Base-by-base conservation (phyloP, 2,113 vertebrate species). In the Corythoichthys haematopterus region DNA sequence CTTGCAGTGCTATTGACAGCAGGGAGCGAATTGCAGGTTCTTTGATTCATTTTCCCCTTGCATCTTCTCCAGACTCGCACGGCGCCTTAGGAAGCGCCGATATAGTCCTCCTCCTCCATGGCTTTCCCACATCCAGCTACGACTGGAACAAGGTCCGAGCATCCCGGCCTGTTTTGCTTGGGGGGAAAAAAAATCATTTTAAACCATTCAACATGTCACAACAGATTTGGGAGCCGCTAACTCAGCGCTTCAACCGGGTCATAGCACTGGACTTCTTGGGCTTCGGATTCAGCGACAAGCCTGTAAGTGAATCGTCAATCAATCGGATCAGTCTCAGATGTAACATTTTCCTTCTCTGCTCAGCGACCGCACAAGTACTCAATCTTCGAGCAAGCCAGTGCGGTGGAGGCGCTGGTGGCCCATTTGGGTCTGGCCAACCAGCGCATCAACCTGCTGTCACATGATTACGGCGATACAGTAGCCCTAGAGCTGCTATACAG, bases 201-300 rank as follows among this genome's bases (percentile, higher is more conserved):
- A 4, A 43, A 43, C 20, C 20, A 28, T 28, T 28, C 20, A 40
- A 40, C 38, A 40, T 14, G 0, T 33, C 4, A 14, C 33, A 58
- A 0, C 75, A 99, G 96, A 93, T 98, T 53, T 99, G 97, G 97
- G 95, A 97, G 82, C 94, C 93, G 1, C 91, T 99, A 72, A 94
- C 88, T 1, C 93, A 94, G 71, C 90, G 92, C 53, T 98, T 98
- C 71, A 93, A 95, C 72, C 87, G 94, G 11, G 95, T 98, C 74
- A 91, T 99, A 0, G 94, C 94, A 1, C 89, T 95, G 20, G 97
- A 98, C 82, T 98, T 98, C 52, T 78, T 98, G 0, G 96, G 96
- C 3, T 99, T 99, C 11, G 97, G 97, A 74, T 98, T 99, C 88
- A 98, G 96, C 1, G 96, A 98, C 85, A 99, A 99, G 72, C 96